Evolutionary conservation across 64 coral and sea anemone species (phyloP), one percentile per base, ranked within the genome.

Genomic region (Catalaphyllia jardinei): DNA sequence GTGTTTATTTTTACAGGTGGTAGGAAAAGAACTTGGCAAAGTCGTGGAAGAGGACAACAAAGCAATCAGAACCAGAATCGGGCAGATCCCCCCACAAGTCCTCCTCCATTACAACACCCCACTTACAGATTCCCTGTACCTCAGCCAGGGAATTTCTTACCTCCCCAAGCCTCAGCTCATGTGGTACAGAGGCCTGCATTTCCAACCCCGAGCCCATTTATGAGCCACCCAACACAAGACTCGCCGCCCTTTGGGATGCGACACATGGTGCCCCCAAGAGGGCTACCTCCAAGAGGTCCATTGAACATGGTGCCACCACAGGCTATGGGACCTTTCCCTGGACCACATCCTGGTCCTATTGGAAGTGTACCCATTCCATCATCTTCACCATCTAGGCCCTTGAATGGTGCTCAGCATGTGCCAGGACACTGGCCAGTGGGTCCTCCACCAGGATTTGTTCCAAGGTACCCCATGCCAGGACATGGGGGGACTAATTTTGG

Each of bases 21-120:
- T 29, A 91, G 89, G 69, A 76, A 79, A 46, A 82, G 89, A 74
- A 83, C 54, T 75, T 91, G 79, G 77, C 63, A 83, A 79, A 77
- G 62, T 27, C 76, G 62, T 52, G 75, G 73, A 12, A 78, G 73
- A 69, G 87, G 89, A 74, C 24, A 59, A 46, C 11, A 11, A 10
- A 13, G 24, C n/a, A 73, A 60, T 24, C 49, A 75, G 19, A 74
- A 52, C 67, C 85, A 91, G 59, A 57, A 61, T 60, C 22, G 29
- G 55, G 76, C 50, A n/a, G 38, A 1, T 4, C 31, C 73, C 4
- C 2, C 3, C 33, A 39, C 31, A 0, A 39, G 49, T 15, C 28
- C 33, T 2, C 17, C 8, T 0, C 73, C 33, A 25, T 24, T 71
- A 1, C 76, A 61, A 29, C 60, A 50, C 60, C 87, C 61, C 69